Evolutionary conservation across 2,113 vertebrate species (phyloP).

Genomic region (Choloepus hoffmanni): DNA sequence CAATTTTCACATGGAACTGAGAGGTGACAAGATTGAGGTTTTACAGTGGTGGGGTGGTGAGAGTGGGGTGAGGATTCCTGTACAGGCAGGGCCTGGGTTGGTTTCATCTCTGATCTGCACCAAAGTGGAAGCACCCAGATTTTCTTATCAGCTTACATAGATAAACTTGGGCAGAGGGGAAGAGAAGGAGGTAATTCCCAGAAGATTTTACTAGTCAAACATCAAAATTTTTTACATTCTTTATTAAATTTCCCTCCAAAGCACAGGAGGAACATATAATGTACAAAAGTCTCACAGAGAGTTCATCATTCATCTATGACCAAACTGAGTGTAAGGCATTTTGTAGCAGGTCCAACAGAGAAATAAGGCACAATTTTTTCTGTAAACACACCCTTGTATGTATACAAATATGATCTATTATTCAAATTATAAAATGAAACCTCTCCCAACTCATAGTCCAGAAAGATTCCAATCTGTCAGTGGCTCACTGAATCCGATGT

Average conservation of each 20-base stretch:
- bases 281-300: background rate
- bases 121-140: no score
- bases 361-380: constrained; percentile 66
- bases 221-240: background rate
- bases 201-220: no score
- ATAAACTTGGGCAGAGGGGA: no score
- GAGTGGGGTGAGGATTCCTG: no score
- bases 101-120: no score
- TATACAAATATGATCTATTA: constrained; percentile 55
- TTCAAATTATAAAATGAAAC: constrained; percentile 75
- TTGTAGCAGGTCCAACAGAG: constrained; percentile 64
- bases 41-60: no score
- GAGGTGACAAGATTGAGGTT: background rate
- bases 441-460: constrained; percentile 70
- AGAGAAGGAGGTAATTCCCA: no score
- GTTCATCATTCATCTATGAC: background rate
- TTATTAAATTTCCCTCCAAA: background rate
- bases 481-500: background rate
- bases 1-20: background rate
- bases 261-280: background rate
- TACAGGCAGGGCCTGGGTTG: fast-evolving
- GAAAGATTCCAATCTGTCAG: constrained; percentile 51
- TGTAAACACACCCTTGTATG: constrained; percentile 26
- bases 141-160: no score
- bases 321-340: constrained; percentile 61